Percentiles rank a stretch among this genome's conserved stretches.
Conservation (phyloP, 2,113 vertebrate species). For the Leiothrix lutea region DNA sequence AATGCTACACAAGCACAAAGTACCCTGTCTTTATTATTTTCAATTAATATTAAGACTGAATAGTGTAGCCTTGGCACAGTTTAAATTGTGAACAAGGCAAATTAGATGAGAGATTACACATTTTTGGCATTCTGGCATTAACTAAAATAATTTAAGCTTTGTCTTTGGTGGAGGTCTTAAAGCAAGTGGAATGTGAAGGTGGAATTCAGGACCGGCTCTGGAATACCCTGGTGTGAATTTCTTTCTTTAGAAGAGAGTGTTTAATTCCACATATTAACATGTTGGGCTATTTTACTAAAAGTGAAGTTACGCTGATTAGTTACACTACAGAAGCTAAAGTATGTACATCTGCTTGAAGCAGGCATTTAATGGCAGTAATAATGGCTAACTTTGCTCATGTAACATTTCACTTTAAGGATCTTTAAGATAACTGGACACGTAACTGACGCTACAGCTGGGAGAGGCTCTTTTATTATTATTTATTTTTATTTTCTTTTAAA, state of each 20-base stretch:
- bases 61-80: not conserved
- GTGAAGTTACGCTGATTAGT: slow-evolving; percentile 71
- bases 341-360: slow-evolving; percentile 66
- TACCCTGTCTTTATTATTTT: not conserved
- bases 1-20: not conserved
- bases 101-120: not conserved
- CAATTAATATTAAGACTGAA: not conserved
- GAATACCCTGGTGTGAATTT: slow-evolving; percentile 58
- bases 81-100: not conserved
- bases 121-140: slow-evolving; percentile 49
- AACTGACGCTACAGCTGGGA: not conserved
- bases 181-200: slow-evolving; percentile 48
- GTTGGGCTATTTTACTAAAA: slow-evolving; percentile 59
- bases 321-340: slow-evolving; percentile 66
- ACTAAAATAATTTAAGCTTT: slow-evolving; percentile 36
- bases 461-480: not conserved
- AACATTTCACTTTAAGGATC: not conserved
- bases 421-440: not conserved
- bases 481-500: slow-evolving; percentile 24
- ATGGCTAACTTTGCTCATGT: slow-evolving; percentile 44
- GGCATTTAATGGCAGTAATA: slow-evolving; percentile 34
- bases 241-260: slow-evolving; percentile 59
- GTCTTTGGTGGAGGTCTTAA: slow-evolving; percentile 49
- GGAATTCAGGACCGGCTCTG: not conserved
- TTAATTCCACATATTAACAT: slow-evolving; percentile 72